Base-by-base conservation (phyloP, 2,888 invertebrate species). In the Eupithecia insigniata region DNA sequence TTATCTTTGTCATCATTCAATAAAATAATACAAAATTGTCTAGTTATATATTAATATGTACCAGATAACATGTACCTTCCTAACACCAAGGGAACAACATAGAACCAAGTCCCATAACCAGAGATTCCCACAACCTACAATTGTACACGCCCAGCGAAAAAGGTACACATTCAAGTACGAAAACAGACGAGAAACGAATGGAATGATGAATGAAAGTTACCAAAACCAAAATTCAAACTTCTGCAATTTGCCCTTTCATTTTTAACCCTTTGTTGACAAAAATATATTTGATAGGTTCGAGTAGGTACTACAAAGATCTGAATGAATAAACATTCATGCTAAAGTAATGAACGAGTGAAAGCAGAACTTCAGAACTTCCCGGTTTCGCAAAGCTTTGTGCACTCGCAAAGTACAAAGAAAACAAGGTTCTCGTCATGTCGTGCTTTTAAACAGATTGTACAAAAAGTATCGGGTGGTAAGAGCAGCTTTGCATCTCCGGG, bases 401-500 rank as follows among this genome's bases (percentile, higher is more conserved):
- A 61, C 61, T n/a, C 43, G 43, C 22, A 62, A 62, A 62, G 61
- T 30, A 18, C 34, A 61, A 61, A 32, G n/a, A 34, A 34, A 34
- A 34, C 34, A 62, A 62, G n/a, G 22, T n/a, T 1, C 61, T 32
- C 34, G 12, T n/a, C n/a, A 61, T 32, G 61, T 34, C 32, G 61
- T 22, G 61, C 43, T 43, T 43, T 43, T 28, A 28, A 66, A 46
- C 43, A 64, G 64, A 64, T 64, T 34, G 28, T 66, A 43, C 28
- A 39, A 64, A 64, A 64, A 36, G 36, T 64, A 64, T 64, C 64
- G 64, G 36, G 36, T 64, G 36, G 36, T 26, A 64, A 22, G 22
- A 34, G 34, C 36, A 34, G 64, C 36, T 64, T 34, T 71, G 74
- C 69, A 72, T 72, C 80, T 75, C 51, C 77, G 83, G 76, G 85